phyloP scores from a whole-genome alignment of 2,888 invertebrate genomes.

The Apantesis nais region DNA sequence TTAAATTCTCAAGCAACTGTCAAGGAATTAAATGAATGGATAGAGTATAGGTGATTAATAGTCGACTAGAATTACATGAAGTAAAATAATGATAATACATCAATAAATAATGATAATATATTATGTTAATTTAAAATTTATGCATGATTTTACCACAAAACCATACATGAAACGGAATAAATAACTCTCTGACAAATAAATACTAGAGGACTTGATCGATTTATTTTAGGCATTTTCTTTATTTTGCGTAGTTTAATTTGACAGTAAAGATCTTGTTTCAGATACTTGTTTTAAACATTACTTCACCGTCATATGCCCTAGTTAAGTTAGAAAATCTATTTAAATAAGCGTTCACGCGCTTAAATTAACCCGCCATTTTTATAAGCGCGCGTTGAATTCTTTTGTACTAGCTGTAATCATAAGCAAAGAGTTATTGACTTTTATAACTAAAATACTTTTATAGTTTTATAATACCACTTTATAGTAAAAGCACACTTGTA shows the following conservation, averaged over 20 bases:
- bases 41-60: neutral
- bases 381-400: slow-evolving; percentile 20
- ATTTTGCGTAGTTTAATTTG: neutral
- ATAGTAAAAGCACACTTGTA: neutral
- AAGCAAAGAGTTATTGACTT: slow-evolving; percentile 8
- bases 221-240: neutral
- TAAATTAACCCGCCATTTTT: slow-evolving; percentile 5
- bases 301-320: neutral
- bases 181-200: neutral
- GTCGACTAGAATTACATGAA: neutral
- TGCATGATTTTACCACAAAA: neutral
- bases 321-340: neutral
- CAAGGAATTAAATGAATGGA: neutral
- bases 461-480: neutral
- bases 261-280: neutral
- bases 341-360: neutral
- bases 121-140: slow-evolving; percentile 4
- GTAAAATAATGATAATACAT: neutral
- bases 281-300: neutral
- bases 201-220: neutral
- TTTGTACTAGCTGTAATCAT: slow-evolving; percentile 11
- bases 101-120: slow-evolving; percentile 1
- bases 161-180: neutral
- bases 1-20: neutral
- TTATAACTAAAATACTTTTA: slow-evolving; percentile 1